phyloP scores from a whole-genome alignment of 1,140 invertebrate species.

The Neodiprion fabricii region DNA sequence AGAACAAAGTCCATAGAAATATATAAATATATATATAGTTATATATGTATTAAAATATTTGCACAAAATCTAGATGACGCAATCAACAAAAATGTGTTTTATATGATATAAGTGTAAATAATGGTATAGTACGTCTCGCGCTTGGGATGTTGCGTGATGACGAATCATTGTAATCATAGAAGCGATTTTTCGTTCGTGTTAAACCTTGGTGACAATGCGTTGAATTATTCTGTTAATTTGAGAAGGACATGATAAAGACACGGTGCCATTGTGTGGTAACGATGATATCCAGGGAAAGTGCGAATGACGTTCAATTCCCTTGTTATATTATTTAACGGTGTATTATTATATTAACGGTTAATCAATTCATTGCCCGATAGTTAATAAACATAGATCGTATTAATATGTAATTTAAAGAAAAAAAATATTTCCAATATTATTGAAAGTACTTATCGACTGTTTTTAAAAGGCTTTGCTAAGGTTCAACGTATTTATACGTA shows the following conservation, averaged over 20 bases:
- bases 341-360: slow-evolving; percentile 54
- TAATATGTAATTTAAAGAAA: slow-evolving; percentile 44
- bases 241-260: slow-evolving; percentile 38
- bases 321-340: slow-evolving; percentile 49
- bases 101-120: slow-evolving; percentile 42
- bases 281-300: slow-evolving; percentile 42
- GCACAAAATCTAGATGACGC: slow-evolving; percentile 42
- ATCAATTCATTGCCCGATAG: slow-evolving; percentile 3
- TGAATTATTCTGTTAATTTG: slow-evolving; percentile 7
- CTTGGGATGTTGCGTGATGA: neutral
- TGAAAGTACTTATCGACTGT: slow-evolving; percentile 61
- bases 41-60: no score
- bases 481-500: slow-evolving; percentile 42
- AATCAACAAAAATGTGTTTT: slow-evolving; percentile 37
- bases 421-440: slow-evolving; percentile 56
- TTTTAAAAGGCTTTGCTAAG: slow-evolving; percentile 54
- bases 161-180: slow-evolving; percentile 12
- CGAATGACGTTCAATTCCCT: slow-evolving; percentile 48
- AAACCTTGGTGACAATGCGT: slow-evolving; percentile 18
- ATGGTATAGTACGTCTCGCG: slow-evolving; percentile 21
- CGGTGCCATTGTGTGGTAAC: slow-evolving; percentile 56
- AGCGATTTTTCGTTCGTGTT: slow-evolving; percentile 4
- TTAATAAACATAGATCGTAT: slow-evolving; percentile 27
- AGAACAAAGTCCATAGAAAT: slow-evolving; percentile 29
- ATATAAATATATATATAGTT: no score